Evolutionary conservation across 1,140 invertebrate species (phyloP).

Genomic region (Calliphora vicina): DNA sequence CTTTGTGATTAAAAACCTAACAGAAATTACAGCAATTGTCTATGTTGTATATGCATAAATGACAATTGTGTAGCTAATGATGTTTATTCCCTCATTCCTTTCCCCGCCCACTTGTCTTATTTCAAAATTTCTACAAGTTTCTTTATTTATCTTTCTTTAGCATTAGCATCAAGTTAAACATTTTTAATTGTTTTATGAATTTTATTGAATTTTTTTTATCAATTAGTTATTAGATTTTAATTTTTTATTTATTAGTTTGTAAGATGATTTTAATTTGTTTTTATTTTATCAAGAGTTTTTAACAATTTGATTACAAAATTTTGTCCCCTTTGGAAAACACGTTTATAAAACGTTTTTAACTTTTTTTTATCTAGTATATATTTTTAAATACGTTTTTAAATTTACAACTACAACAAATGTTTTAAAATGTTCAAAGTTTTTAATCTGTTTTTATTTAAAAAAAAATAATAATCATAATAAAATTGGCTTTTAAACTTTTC

Average conservation of each 20-base stretch:
- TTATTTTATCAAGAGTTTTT: constrained; percentile 25
- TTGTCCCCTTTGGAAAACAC: not conserved
- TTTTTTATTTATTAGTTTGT: constrained; percentile 11
- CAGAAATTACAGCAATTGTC: no score
- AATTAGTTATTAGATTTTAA: not conserved
- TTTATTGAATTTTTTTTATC: constrained; percentile 21
- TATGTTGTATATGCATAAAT: no score
- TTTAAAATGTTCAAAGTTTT: constrained; percentile 28
- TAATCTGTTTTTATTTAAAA: constrained; percentile 31
- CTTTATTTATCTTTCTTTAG: constrained; percentile 2
- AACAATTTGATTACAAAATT: not conserved
- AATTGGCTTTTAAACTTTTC: not conserved
- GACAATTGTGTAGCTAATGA: no score
- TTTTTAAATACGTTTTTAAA: not conserved
- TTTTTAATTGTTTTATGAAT: constrained; percentile 24
- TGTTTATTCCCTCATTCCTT: not conserved
- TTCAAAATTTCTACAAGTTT: not conserved
- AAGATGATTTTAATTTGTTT: constrained; percentile 35
- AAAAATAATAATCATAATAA: no score
- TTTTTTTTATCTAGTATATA: not conserved
- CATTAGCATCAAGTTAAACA: not conserved
- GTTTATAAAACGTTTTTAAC: constrained; percentile 30
- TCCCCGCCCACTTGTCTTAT: no score
- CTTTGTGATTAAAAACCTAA: no score
- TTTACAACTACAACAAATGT: constrained; percentile 11